Evolutionary conservation across 2,797 vertebrate species (phyloP), one percentile per base, ranked within the genome.

Genomic region (Menidia menidia): DNA sequence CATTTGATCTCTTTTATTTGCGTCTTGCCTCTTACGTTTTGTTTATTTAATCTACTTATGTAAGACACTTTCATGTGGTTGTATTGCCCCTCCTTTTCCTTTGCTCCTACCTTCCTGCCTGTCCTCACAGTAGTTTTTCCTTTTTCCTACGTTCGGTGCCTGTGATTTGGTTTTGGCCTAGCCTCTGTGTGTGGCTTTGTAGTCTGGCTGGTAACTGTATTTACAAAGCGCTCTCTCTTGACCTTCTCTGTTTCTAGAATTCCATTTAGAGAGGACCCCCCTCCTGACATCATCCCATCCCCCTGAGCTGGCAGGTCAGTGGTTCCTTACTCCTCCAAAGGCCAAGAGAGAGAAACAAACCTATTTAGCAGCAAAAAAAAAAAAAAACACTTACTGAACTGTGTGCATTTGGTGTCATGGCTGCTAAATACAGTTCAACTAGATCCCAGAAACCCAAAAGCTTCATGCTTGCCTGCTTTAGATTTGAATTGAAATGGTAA

Each of bases 261-360:
- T 98, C 95, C 97, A 97, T 94, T 97, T 98, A 97, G 97, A 98
- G 95, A 95, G 97, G 95, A 97, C 97, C 94, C 96, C 97, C 91
- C 96, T 98, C 93, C 95, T 97, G 95, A 96, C 96, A 91, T 96
- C 97, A 93, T 95, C 97, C 92, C 96, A 97, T 91, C 96, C 95
- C 90, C 94, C 94, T 83, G 97, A 98, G 94, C 95, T 98, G 89
- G 94, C 97, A 98, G 97, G 97, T 98, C 94, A 97, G 97, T 97
- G 91, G 78, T 82, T 95, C 93, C 91, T 75, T 77, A 91, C 87
- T 83, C 73, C 73, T 75, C 60, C 39, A 54, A 44, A n/a, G 47
- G 11, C 63, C 62, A 31, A 13, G 1, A 50, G 43, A 55, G 45
- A 30, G 65, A 69, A 61, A 30, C 43, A 18, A 68, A 57, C n/a